Conservation (phyloP, 1,140 invertebrate genomes). For the Dryas iulia region DNA sequence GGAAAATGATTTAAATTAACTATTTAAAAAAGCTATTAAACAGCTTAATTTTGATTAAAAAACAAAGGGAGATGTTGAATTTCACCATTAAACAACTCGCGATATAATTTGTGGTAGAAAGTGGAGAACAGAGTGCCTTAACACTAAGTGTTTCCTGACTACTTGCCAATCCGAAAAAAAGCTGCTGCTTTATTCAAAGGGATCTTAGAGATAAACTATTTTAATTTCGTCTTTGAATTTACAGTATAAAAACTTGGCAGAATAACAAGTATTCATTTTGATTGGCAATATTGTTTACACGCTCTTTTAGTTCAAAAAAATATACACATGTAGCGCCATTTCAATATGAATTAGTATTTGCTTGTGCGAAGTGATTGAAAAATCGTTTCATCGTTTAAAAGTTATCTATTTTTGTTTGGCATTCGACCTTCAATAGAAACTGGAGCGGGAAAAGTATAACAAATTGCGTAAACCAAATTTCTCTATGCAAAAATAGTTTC, state of each 20-base stretch:
- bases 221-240: not conserved
- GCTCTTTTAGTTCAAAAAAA: not conserved
- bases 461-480: constrained; percentile 9
- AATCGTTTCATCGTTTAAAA: constrained; percentile 20
- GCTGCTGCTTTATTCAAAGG: too few relatives aligned
- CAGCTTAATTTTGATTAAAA: too few relatives aligned
- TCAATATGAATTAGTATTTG: not conserved
- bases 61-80: too few relatives aligned
- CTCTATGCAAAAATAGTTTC: not conserved
- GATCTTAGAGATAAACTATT: too few relatives aligned
- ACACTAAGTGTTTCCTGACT: too few relatives aligned
- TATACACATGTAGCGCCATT: not conserved
- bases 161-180: too few relatives aligned
- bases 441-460: constrained; percentile 22
- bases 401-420: constrained; percentile 36
- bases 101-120: too few relatives aligned
- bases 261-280: not conserved
- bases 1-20: too few relatives aligned
- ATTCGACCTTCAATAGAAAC: constrained; percentile 41
- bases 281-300: not conserved
- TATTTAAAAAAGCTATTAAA: too few relatives aligned
- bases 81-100: too few relatives aligned
- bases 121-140: too few relatives aligned
- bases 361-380: not conserved
- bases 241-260: not conserved